Evolutionary conservation across 2,113 vertebrate species (phyloP).

Genomic region (Scolopax mira): DNA sequence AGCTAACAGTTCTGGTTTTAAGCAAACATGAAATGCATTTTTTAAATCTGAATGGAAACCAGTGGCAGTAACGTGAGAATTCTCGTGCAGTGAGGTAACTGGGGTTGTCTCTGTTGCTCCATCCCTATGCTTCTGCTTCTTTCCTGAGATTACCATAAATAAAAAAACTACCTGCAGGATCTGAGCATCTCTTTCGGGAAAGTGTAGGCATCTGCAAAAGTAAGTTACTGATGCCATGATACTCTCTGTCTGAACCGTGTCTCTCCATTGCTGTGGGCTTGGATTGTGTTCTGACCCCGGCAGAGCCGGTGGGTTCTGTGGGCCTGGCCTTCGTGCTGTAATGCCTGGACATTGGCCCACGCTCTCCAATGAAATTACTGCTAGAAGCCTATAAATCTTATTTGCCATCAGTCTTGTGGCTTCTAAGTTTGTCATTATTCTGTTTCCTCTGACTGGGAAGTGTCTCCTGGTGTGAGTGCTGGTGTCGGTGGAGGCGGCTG

Average conservation of each 20-base stretch:
- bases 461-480: background rate
- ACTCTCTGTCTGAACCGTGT: background rate
- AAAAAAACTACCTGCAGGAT: background rate
- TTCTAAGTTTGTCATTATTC: background rate
- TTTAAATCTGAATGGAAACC: background rate
- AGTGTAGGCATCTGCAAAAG: background rate
- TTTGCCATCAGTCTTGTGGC: too few relatives aligned
- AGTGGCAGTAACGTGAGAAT: background rate
- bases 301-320: background rate
- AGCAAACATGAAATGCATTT: background rate
- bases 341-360: background rate
- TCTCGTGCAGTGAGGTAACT: background rate
- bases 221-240: background rate
- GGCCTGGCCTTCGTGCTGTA: fast-evolving
- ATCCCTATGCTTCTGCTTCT: background rate
- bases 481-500: background rate
- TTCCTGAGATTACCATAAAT: background rate
- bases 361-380: background rate
- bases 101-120: background rate
- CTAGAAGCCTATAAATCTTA: background rate
- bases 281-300: background rate
- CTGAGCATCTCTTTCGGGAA: background rate
- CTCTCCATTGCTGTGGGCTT: background rate
- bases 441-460: background rate
- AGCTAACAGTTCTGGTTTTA: background rate